Base-by-base conservation (phyloP, 2,888 invertebrate species). In the Acanthoscelides obtectus region DNA sequence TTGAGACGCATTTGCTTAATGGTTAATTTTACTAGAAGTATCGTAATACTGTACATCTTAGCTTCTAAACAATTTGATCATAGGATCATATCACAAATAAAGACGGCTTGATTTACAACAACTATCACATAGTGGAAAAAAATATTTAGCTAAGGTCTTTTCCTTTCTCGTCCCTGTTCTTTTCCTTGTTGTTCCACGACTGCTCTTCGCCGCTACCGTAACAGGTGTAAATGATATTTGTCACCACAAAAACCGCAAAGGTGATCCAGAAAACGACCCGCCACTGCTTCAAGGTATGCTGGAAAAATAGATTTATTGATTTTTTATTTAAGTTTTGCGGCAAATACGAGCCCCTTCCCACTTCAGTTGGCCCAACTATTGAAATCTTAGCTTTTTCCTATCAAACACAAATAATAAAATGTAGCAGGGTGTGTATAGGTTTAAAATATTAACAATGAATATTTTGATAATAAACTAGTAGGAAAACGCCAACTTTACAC, bases 201-300 rank as follows among this genome's bases (percentile, higher is more conserved):
- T 93, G 90, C 63, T 92, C 89, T 66, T 94, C 92, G 0, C 92
- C 94, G 75, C 92, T 90, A 0, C 92, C 94, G 81, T 90, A 93
- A 3, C 92, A 70, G 1, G 91, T 78, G 83, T 92, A 95, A 8
- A 94, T 80, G 0, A 91, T 64, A 80, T 93, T 93, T 0, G 94
- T 92, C 0, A 89, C 73, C 0, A 90, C 83, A 73, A 94, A 88
- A 2, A 94, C 89, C 0, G 81, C 90, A 6, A 93, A 88, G 66
- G 94, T 90, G 63, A 95, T 91, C 93, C 94, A 94, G 83, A 95
- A 95, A 0, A 95, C 94, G 0, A 88, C 80, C 22, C 92, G 88
- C 95, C 95, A 95, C 86, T 94, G 90, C 21, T 84, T 83, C 6
- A 92, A 79, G 0, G 89, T 87, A 68, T 90, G 88, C 91, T 90